phyloP scores from a whole-genome alignment of 2,113 vertebrate genomes.

The Notiomystis cincta region DNA sequence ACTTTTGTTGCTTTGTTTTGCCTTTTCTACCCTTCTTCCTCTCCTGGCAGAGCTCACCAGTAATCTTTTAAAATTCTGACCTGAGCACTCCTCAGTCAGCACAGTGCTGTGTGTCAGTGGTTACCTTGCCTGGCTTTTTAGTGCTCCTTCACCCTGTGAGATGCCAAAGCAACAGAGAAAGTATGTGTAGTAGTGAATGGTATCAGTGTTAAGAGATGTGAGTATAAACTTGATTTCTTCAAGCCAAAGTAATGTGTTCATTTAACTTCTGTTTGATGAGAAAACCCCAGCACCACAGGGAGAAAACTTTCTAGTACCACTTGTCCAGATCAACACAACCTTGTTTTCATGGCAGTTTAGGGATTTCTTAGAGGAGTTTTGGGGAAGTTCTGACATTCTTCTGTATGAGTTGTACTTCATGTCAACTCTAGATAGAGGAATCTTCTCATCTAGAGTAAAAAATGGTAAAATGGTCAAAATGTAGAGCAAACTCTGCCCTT shows the following conservation, averaged over 20 bases:
- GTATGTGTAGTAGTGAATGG: background rate
- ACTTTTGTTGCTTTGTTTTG: background rate
- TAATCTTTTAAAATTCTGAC: background rate
- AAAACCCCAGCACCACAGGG: background rate
- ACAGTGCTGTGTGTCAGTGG: background rate
- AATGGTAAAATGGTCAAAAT: background rate
- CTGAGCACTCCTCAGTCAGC: background rate
- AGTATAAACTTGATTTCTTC: background rate
- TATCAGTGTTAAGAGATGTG: background rate
- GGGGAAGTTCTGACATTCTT: background rate
- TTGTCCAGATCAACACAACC: background rate
- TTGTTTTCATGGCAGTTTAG: background rate
- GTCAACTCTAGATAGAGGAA: background rate
- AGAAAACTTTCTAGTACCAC: background rate
- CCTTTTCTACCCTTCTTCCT: background rate
- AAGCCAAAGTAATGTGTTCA: background rate
- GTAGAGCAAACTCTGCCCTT: accelerated
- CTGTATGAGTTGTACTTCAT: background rate
- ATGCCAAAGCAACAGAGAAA: background rate
- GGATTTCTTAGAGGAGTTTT: accelerated
- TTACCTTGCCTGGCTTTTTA: background rate
- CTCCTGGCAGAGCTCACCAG: background rate
- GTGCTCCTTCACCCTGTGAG: background rate
- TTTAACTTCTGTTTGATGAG: background rate
- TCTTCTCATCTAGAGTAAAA: background rate